phyloP scores from a whole-genome alignment of 1,140 invertebrate species.

The Listronotus bonariensis region DNA sequence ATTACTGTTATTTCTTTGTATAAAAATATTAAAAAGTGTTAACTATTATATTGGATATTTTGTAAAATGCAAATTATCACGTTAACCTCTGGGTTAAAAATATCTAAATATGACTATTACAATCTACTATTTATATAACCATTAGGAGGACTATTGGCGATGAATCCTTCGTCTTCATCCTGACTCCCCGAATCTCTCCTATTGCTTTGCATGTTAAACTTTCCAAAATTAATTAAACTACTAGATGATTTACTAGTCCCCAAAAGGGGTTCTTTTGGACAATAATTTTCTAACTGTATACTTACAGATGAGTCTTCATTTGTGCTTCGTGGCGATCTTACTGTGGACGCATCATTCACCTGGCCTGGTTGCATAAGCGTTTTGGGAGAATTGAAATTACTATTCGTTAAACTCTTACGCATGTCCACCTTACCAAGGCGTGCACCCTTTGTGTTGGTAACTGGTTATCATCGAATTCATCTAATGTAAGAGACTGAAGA shows the following conservation, averaged over 20 bases:
- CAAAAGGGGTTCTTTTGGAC: conserved; percentile 49
- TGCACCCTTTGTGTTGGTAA: neutral
- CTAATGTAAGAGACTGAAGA: conserved; percentile 70
- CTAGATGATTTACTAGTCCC: conserved; percentile 39
- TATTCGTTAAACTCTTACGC: neutral
- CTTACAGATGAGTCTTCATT: conserved; percentile 34
- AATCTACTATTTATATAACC: conserved; percentile 33
- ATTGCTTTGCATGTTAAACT: conserved; percentile 41
- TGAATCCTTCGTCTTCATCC: conserved; percentile 36
- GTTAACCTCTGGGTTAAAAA: conserved; percentile 12
- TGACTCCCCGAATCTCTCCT: conserved; percentile 36
- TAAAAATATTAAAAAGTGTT: too few relatives aligned
- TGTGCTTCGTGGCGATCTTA: conserved; percentile 20
- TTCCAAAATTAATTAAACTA: conserved; percentile 41
- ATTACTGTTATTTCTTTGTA: too few relatives aligned
- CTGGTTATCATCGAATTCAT: conserved; percentile 50
- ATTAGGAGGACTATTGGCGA: conserved; percentile 34
- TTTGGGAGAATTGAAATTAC: neutral
- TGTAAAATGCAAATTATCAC: neutral
- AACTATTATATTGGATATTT: too few relatives aligned
- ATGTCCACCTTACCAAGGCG: neutral
- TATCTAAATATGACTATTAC: conserved; percentile 3
- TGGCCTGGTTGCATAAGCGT: conserved; percentile 4
- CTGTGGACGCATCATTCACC: neutral
- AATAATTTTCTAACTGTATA: conserved; percentile 50